Evolutionary conservation across 2,113 vertebrate genomes (phyloP).

Genomic region (Sinocyclocheilus anshuiensis): DNA sequence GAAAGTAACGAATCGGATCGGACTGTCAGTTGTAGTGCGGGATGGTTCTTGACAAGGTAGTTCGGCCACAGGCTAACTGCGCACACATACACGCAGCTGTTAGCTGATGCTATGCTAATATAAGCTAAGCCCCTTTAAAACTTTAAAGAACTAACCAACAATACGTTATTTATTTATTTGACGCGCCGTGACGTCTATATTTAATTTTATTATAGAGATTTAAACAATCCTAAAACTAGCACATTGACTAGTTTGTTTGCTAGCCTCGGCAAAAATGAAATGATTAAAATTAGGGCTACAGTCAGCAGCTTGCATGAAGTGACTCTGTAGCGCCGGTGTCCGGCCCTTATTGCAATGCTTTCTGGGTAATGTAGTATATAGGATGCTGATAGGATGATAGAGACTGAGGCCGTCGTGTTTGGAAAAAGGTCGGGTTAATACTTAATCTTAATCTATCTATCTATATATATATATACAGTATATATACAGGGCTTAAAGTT

Average conservation of each 20-base stretch:
- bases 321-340: not conserved
- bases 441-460: too few species aligned
- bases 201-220: not conserved
- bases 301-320: slow-evolving; percentile 25
- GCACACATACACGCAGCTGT: slow-evolving; percentile 39
- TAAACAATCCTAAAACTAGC: not conserved
- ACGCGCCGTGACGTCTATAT: not conserved
- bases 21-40: not conserved
- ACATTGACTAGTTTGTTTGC: not conserved
- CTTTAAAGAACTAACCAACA: not conserved
- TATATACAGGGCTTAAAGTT: too few species aligned
- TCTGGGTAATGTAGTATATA: slow-evolving; percentile 46
- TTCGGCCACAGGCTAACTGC: slow-evolving; percentile 26
- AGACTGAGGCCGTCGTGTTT: too few species aligned
- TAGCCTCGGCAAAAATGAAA: slow-evolving; percentile 32
- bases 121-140: slow-evolving; percentile 11
- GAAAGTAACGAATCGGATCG: not conserved
- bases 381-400: too few species aligned
- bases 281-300: slow-evolving; percentile 48
- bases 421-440: too few species aligned
- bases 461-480: too few species aligned
- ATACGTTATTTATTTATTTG: not conserved
- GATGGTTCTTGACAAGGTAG: not conserved
- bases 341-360: not conserved
- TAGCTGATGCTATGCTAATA: slow-evolving; percentile 40